Evolutionary conservation across 2,113 vertebrate genomes (phyloP).

Genomic region (Galbula dea): DNA sequence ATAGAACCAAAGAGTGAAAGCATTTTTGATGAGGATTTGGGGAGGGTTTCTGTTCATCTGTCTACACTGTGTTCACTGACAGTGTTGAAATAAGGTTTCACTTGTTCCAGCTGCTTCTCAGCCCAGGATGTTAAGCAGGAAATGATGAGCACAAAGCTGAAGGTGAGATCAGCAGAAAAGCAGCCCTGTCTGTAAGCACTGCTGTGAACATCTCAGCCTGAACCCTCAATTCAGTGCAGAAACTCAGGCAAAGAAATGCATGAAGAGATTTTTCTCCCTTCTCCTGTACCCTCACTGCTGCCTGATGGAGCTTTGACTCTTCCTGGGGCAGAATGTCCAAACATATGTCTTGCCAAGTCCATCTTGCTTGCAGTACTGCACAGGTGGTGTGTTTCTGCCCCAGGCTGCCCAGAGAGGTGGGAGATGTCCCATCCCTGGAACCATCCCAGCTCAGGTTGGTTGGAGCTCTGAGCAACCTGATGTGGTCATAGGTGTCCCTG

Average conservation of each 20-base stretch:
- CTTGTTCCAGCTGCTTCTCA: conserved; percentile 12
- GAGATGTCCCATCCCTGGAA: too few relatives aligned
- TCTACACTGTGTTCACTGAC: fast-evolving
- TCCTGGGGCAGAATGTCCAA: not conserved
- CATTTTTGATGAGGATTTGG: not conserved
- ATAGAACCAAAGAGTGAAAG: not conserved
- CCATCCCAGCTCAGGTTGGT: too few relatives aligned
- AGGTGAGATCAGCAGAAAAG: conserved; percentile 25
- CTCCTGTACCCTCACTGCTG: not conserved
- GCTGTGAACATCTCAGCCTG: not conserved
- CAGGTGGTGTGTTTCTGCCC: not conserved
- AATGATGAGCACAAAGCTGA: not conserved
- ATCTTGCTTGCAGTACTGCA: not conserved
- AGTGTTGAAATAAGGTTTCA: not conserved
- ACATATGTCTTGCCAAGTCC: not conserved
- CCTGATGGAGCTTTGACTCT: not conserved
- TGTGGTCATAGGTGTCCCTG: too few relatives aligned
- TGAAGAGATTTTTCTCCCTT: not conserved
- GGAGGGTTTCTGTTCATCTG: not conserved
- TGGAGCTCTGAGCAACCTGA: too few relatives aligned
- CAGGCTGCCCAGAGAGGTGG: too few relatives aligned
- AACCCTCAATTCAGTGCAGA: not conserved
- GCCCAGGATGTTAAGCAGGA: conserved; percentile 23
- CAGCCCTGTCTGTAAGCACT: not conserved
- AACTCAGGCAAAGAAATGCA: not conserved